These are phyloP conservation scores for Alsophila aescularia DNA, from an alignment of 2,888 invertebrate genomes.

Conservation along the genomic window DNA sequence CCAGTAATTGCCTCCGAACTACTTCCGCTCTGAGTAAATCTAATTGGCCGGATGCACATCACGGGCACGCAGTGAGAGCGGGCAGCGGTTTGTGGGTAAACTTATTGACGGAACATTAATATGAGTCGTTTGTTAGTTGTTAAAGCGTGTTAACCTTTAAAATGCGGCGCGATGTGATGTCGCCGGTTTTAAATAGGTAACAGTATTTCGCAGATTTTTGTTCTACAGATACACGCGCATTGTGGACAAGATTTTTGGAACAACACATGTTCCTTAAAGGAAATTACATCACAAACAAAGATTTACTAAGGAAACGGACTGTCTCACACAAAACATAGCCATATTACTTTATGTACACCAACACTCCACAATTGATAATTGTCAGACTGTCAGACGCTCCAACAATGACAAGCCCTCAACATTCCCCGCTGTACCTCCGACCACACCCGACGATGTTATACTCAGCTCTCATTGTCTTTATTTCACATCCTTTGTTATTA, in stretches of 20 bases:
- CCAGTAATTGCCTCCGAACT: conserved; percentile 45
- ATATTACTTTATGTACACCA: too few relatives aligned
- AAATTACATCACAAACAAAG: too few relatives aligned
- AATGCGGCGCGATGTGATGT: too few relatives aligned
- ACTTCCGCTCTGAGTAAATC: conserved; percentile 48
- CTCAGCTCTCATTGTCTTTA: conserved; percentile 27
- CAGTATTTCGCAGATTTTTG: too few relatives aligned
- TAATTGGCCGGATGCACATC: conserved; percentile 46
- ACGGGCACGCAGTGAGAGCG: conserved; percentile 26
- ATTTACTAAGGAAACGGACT: too few relatives aligned
- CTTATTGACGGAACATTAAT: not conserved
- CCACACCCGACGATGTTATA: conserved; percentile 22
- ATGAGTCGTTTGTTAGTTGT: not conserved
- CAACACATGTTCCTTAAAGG: too few relatives aligned
- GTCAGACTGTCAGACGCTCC: too few relatives aligned
- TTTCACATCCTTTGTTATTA: conserved; percentile 29
- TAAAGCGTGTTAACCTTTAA: not conserved
- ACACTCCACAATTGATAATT: too few relatives aligned
- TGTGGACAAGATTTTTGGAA: too few relatives aligned
- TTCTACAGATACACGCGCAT: too few relatives aligned
- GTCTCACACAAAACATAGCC: too few relatives aligned
- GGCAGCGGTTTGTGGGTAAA: conserved; percentile 1
- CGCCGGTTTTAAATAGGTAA: too few relatives aligned
- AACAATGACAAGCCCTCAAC: not conserved
- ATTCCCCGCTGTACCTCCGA: conserved; percentile 1